Base-by-base conservation (phyloP, 2,888 invertebrate genomes). In the Teleogryllus oceanicus region DNA sequence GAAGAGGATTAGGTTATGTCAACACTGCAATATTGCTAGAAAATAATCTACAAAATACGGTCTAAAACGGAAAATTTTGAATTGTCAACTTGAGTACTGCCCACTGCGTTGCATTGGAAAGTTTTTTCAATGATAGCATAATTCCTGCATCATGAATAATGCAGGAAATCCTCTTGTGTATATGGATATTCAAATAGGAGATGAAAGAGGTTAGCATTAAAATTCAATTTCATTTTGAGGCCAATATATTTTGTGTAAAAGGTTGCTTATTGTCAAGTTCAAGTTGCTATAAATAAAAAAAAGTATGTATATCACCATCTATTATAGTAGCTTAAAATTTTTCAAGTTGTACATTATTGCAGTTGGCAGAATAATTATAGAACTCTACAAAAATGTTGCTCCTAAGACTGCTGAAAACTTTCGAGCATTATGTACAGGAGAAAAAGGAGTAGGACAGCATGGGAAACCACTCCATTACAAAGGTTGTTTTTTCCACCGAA, bases 391-490 rank as follows among this genome's bases (percentile, higher is more conserved):
- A 85, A 92, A 97, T 88, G 88, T 93, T 79, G 95, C 94, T 81
- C 97, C 98, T 49, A 93, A 90, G 86, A 95, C 97, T 5, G 94
- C 93, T 77, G 97, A 97, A 87, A 98, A 98, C 88, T 98, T 98
- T 86, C 90, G 96, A 83, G 92, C 93, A 2, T 88, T 99, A 1
- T 98, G 98, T 86, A 97, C 97, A 0, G 97, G 97, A 4, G 96
- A 98, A 87, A 92, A 90, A 83, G 96, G 97, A 2, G 85, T 90
- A 83, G 95, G 96, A 0, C 85, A 84, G 24, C 85, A 88, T 83
- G 92, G 92, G 4, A 94, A 93, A 85, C 92, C 92, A 5, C 88
- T 99, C 76, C 94, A 95, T 87, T 98, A 94, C 86, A 95, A 95
- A 87, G 95, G 94, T 78, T 90, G 92, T 13, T 88, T 89, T 80